Conservation (phyloP, 1,140 invertebrate genomes). For the Samia ricini region DNA sequence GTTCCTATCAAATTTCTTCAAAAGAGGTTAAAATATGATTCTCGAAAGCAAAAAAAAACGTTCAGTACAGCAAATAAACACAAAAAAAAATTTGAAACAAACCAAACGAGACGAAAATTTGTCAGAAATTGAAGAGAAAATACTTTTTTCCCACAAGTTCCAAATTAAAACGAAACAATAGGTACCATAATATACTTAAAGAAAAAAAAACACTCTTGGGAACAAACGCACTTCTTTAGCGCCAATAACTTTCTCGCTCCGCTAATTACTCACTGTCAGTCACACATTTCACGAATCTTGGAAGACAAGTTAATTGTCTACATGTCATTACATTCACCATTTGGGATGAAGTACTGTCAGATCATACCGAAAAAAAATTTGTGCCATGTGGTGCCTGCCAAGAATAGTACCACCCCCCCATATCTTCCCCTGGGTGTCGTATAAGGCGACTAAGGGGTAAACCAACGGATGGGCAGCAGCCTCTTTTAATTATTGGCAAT, state of each 20-base stretch:
- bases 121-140: background rate
- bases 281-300: conserved; percentile 1
- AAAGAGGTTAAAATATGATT: too few species aligned
- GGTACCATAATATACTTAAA: background rate
- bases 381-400: too few species aligned
- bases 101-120: background rate
- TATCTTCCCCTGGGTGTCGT: too few species aligned
- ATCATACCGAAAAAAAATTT: background rate
- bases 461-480: too few species aligned
- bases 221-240: conserved; percentile 28
- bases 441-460: too few species aligned
- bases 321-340: background rate
- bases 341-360: background rate
- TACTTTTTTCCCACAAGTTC: background rate
- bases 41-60: too few species aligned
- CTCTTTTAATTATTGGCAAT: too few species aligned
- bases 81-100: too few species aligned
- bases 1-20: too few species aligned
- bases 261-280: conserved; percentile 23
- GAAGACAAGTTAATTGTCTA: background rate
- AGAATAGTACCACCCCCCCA: too few species aligned
- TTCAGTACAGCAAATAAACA: too few species aligned
- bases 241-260: conserved; percentile 34
- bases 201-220: background rate
- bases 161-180: background rate